A percentile compares a stretch with the other conserved stretches of the same genome.
Conservation (phyloP, 2,113 vertebrate species). For the Pleuronectes platessa region DNA sequence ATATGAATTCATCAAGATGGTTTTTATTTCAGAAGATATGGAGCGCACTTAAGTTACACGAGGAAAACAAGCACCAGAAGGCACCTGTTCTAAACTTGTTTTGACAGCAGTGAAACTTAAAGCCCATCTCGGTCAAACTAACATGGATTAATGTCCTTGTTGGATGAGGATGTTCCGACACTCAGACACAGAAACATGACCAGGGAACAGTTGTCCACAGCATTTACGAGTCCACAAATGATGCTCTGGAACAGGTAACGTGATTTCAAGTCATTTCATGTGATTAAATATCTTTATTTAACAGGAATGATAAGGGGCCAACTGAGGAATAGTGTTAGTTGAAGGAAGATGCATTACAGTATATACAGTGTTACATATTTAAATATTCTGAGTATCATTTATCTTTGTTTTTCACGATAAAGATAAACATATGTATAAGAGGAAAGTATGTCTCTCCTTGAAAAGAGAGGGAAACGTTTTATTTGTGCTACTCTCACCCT, state of each 20-base stretch:
- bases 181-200: constrained; percentile 12
- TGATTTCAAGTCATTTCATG: not conserved
- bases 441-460: not conserved
- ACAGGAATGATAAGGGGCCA: not conserved
- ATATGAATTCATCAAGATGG: not conserved
- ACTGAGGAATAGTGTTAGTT: not conserved
- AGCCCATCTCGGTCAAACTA: not conserved
- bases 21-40: not conserved
- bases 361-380: not conserved
- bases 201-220: not conserved
- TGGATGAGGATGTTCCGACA: not conserved
- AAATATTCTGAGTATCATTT: not conserved
- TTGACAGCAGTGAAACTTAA: constrained; percentile 6
- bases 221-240: constrained; percentile 8
- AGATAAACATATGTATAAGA: not conserved
- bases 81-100: constrained; percentile 6
- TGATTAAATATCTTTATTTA: not conserved
- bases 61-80: not conserved
- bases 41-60: not conserved
- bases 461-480: not conserved
- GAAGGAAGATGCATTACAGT: not conserved
- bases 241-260: not conserved
- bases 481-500: too few relatives aligned
- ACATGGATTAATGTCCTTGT: not conserved
- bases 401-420: not conserved